Conservation (phyloP, 2,888 invertebrate species). For the Caenorhabditis angaria region DNA sequence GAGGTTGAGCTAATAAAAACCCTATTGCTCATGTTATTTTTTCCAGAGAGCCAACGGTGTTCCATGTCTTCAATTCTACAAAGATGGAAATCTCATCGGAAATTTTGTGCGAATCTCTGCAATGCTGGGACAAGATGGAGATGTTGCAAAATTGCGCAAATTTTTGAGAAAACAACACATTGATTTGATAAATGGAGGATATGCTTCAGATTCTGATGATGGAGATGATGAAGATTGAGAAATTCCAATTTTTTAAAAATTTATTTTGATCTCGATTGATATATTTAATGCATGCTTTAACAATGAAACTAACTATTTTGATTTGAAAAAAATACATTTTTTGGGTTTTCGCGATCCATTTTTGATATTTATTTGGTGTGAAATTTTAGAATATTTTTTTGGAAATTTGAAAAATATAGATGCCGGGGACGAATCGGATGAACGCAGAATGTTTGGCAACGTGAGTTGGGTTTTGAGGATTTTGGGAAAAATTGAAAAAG, state of each 20-base stretch:
- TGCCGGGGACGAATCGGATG: conserved; percentile 2
- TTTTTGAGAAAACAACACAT: conserved; percentile 51
- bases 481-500: neutral
- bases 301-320: neutral
- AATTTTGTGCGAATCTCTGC: conserved; percentile 60
- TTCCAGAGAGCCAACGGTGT: conserved; percentile 46
- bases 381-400: too few relatives aligned
- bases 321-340: neutral
- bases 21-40: neutral
- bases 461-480: too few relatives aligned
- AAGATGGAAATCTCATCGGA: conserved; percentile 58
- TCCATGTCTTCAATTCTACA: conserved; percentile 66
- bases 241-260: conserved; percentile 8
- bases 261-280: conserved; percentile 9
- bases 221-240: conserved; percentile 32
- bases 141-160: conserved; percentile 33
- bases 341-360: too few relatives aligned
- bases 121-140: conserved; percentile 60
- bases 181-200: conserved; percentile 24
- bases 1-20: too few relatives aligned
- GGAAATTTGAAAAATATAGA: neutral
- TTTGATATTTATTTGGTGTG: too few relatives aligned
- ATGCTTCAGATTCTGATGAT: conserved; percentile 37
- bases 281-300: conserved; percentile 1
- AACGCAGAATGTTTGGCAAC: neutral